These are phyloP conservation scores for Colostygia pectinataria DNA, from an alignment of 2,888 invertebrate species.

Conservation along the genomic window DNA sequence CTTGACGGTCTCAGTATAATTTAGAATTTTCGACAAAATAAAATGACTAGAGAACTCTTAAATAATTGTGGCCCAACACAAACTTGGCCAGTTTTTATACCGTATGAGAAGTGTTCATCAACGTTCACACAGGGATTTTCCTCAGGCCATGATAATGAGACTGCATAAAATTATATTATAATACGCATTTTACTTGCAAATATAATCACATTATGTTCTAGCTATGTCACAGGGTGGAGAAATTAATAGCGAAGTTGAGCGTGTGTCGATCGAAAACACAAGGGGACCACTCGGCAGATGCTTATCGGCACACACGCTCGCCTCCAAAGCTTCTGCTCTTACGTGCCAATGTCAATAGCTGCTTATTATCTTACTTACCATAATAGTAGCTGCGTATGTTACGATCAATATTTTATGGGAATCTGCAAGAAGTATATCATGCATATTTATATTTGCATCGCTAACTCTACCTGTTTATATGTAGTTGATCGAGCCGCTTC, in stretches of 20 bases:
- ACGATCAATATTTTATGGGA: conserved; percentile 14
- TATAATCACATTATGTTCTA: conserved; percentile 78
- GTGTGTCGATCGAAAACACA: conserved; percentile 70
- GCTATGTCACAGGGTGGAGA: conserved; percentile 74
- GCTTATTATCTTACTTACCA: conserved; percentile 43
- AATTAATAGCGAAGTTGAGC: conserved; percentile 77
- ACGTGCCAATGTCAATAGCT: conserved; percentile 47
- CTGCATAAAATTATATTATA: conserved; percentile 58
- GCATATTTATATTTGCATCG: not conserved
- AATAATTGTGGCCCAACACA: too few relatives aligned
- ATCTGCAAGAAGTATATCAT: conserved; percentile 3
- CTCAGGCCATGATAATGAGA: conserved; percentile 49
- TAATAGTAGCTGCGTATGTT: conserved; percentile 26
- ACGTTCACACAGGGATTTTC: conserved; percentile 49
- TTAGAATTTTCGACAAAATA: too few relatives aligned
- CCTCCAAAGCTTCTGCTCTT: conserved; percentile 49
- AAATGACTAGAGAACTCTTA: too few relatives aligned
- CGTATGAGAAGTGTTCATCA: conserved; percentile 44
- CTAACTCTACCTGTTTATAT: not conserved
- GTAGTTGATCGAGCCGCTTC: too few relatives aligned
- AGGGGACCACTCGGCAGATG: conserved; percentile 81
- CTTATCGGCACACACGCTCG: conserved; percentile 73
- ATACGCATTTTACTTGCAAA: conserved; percentile 76
- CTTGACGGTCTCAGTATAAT: too few relatives aligned
- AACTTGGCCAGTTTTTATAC: conserved; percentile 28